These are phyloP conservation scores for Heliconius nattereri DNA, from an alignment of 1,140 invertebrate species.

Conservation along the genomic window DNA sequence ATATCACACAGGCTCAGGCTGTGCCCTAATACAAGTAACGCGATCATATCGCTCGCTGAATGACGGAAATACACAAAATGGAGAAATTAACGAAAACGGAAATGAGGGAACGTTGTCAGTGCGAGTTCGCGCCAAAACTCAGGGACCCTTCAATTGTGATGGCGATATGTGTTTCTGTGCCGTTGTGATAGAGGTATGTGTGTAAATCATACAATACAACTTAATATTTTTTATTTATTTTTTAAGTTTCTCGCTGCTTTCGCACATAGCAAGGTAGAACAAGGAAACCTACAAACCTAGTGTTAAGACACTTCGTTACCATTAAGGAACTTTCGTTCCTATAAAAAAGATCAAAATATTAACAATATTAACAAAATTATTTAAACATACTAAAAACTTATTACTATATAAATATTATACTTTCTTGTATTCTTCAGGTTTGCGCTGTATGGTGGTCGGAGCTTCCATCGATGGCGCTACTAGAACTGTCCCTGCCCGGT, in stretches of 20 bases:
- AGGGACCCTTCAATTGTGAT: conserved; percentile 66
- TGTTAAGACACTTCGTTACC: no score
- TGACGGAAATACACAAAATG: background rate
- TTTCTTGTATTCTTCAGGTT: no score
- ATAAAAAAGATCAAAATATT: no score
- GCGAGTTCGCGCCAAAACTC: conserved; percentile 56
- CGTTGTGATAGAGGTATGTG: conserved; percentile 61
- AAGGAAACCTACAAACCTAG: no score
- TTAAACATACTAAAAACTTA: no score
- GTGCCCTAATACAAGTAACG: conserved; percentile 75
- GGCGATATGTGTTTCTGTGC: conserved; percentile 65
- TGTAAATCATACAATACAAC: background rate
- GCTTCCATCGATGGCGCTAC: conserved; percentile 84
- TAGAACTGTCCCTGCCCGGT: conserved; percentile 85
- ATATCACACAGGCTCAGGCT: conserved; percentile 50
- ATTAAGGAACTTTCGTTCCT: no score
- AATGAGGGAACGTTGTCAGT: conserved; percentile 40
- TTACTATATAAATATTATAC: no score
- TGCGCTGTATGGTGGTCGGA: conserved; percentile 54
- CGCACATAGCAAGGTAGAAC: no score
- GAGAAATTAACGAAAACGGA: background rate
- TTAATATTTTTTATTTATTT: no score
- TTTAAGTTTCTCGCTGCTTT: no score
- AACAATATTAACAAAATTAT: no score
- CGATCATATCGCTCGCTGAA: conserved; percentile 42